A percentile compares a stretch with the other conserved stretches of the same genome.
phyloP scores from a whole-genome alignment of 2,888 invertebrate genomes.

The Silvanus unidentatus region DNA sequence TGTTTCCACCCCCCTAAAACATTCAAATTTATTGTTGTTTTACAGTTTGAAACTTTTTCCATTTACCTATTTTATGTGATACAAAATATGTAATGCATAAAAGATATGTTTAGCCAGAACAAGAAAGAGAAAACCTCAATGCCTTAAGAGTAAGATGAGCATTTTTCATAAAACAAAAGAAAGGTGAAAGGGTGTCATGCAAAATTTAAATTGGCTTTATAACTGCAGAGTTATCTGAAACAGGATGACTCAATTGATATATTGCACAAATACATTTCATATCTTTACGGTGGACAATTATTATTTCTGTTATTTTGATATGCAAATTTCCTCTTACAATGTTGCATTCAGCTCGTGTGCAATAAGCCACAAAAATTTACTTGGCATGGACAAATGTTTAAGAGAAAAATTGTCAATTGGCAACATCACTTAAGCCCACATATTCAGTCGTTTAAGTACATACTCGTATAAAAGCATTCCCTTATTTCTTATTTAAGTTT shows the following conservation, averaged over 20 bases:
- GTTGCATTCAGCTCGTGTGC: background rate
- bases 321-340: slow-evolving; percentile 3
- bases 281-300: slow-evolving; percentile 3
- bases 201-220: background rate
- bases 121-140: slow-evolving; percentile 13
- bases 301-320: slow-evolving; percentile 4
- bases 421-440: too few species aligned
- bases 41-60: background rate
- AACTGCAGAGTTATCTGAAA: slow-evolving; percentile 2
- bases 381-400: background rate
- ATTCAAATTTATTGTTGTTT: slow-evolving; percentile 16
- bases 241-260: slow-evolving; percentile 6
- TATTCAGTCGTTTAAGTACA: too few species aligned
- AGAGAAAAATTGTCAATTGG: too few species aligned
- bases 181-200: slow-evolving; percentile 1
- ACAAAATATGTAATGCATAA: background rate
- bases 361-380: background rate
- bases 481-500: too few species aligned
- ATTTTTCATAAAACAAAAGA: slow-evolving; percentile 4
- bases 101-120: slow-evolving; percentile 2
- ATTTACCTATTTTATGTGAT: background rate
- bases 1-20: slow-evolving; percentile 14
- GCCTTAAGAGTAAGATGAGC: slow-evolving; percentile 10
- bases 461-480: too few species aligned
- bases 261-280: background rate